A percentile compares a stretch with the other conserved stretches of the same genome.
Evolutionary conservation across 1,140 invertebrate species (phyloP).

Genomic region (Pogonognathellus flavescens): DNA sequence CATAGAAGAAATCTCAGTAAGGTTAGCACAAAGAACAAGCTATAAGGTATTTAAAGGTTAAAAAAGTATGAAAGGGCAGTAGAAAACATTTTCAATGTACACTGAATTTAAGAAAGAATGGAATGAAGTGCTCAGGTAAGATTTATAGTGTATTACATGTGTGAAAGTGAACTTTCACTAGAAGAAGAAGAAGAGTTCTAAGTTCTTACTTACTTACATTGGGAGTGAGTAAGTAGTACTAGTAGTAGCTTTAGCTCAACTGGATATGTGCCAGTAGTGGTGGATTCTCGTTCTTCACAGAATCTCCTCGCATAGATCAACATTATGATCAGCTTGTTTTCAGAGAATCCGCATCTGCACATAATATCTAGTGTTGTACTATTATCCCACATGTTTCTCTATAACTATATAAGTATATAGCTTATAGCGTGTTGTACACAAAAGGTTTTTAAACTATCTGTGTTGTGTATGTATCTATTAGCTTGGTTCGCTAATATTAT

Average conservation of each 20-base stretch:
- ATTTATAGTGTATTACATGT: neutral
- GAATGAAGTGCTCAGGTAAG: neutral
- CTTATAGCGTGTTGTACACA: no score
- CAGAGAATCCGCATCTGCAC: neutral
- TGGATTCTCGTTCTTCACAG: conserved; percentile 4
- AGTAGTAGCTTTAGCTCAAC: neutral
- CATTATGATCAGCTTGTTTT: neutral
- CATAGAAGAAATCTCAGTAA: neutral
- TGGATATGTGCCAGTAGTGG: conserved; percentile 30
- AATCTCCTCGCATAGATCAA: neutral
- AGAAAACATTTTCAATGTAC: no score
- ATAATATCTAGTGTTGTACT: neutral
- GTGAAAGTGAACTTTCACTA: conserved; percentile 27
- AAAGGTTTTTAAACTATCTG: no score
- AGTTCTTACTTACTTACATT: neutral
- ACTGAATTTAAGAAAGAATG: neutral
- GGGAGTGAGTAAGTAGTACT: neutral
- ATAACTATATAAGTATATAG: no score
- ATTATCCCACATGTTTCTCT: no score
- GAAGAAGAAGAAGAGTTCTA: neutral
- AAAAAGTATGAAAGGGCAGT: neutral
- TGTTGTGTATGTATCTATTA: no score
- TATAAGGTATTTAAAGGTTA: no score
- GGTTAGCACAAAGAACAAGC: no score
- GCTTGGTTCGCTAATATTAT: no score